Conservation (phyloP, 2,888 invertebrate species). For the Sinohyriopsis cumingii region DNA sequence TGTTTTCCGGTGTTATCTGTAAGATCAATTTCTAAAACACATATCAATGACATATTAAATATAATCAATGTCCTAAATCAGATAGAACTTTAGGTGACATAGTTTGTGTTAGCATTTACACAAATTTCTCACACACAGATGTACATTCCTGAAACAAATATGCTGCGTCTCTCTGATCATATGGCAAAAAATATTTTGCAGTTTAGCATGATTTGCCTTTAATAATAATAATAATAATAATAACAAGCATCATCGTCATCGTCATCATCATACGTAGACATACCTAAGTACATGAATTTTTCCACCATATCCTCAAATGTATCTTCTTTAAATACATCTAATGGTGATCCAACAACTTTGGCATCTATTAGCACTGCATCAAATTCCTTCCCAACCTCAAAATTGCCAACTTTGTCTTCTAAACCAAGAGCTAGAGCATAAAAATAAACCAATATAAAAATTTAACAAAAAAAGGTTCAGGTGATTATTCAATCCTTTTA, state of each 20-base stretch:
- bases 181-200: too few relatives aligned
- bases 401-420: slow-evolving; percentile 85
- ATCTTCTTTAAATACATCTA: slow-evolving; percentile 60
- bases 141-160: too few relatives aligned
- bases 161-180: too few relatives aligned
- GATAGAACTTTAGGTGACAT: too few relatives aligned
- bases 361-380: slow-evolving; percentile 88
- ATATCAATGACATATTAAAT: too few relatives aligned
- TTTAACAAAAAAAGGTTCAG: neutral
- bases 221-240: too few relatives aligned
- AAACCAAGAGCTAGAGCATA: slow-evolving; percentile 80
- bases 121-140: too few relatives aligned
- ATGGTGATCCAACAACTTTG: slow-evolving; percentile 68
- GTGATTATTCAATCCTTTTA: neutral
- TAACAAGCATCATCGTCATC: neutral
- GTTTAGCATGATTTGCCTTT: too few relatives aligned
- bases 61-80: too few relatives aligned
- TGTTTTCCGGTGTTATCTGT: too few relatives aligned
- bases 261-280: neutral
- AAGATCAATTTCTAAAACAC: too few relatives aligned
- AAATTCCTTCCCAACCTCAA: slow-evolving; percentile 86
- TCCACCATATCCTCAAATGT: slow-evolving; percentile 50
- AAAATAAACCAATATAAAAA: neutral
- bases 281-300: slow-evolving; percentile 64
- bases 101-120: too few relatives aligned